Base-by-base conservation (phyloP, 2,888 invertebrate species). In the Drosophila monieri region DNA sequence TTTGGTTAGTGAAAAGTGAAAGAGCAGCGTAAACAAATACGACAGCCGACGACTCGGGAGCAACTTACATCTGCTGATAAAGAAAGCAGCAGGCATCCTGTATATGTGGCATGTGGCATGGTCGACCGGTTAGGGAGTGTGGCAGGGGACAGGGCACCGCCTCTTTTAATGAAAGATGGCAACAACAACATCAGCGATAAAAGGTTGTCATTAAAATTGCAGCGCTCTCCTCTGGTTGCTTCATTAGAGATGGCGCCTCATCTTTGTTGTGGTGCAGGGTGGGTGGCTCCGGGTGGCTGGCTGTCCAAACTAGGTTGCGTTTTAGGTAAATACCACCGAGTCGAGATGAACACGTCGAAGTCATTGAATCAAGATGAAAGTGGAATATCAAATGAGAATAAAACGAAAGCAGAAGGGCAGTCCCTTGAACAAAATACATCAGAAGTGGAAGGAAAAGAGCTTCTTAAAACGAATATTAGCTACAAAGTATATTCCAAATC, bases 311-410 rank as follows among this genome's bases (percentile, higher is more conserved):
- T 88, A 84, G 85, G 85, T 85, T 83, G 74, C 64, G 59, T 68
- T 86, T 71, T 70, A 73, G 73, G 86, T 70, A 84, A 86, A 84
- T 78, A 86, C 47, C 30, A 49, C 37, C 10, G 21, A 41, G 51
- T 66, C 71, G 47, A 43, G 54, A 53, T 59, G 48, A 58, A 58
- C 37, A 32, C 64, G 32, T 53, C 67, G 57, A 23, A 76, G 74
- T 81, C 88, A 86, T 88, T 88, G 86, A 75, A 86, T 86, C 85
- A 79, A 87, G 85, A 86, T 86, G 88, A 88, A 87, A 88, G 83
- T 74, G 23, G 73, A 75, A 77, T 77, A 65, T 73, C 23, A 48
- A 81, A 83, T 88, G 75, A 41, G 73, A 67, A 71, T 72, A 71
- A 54, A 39, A 9, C 39, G 3, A 21, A n/a, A 49, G 6, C 23